phyloP scores from a whole-genome alignment of 2,888 invertebrate genomes.

The Himalopsyche kuldschensis region DNA sequence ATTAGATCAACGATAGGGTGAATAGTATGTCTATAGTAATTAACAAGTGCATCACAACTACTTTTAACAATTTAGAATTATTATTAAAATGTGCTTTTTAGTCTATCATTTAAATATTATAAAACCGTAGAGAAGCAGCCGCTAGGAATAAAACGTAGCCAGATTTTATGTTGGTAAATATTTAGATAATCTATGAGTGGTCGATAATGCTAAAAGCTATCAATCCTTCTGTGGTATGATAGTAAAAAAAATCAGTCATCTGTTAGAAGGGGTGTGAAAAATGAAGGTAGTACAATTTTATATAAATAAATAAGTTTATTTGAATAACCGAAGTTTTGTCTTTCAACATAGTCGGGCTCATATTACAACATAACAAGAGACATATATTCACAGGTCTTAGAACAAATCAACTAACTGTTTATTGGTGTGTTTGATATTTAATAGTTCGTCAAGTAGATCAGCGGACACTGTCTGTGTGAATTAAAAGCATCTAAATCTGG shows the following conservation, averaged over 20 bases:
- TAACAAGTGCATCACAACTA: no score
- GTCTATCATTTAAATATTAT: no score
- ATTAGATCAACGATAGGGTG: no score
- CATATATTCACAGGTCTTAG: neutral
- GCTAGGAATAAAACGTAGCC: no score
- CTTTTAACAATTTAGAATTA: no score
- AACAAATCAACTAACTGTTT: neutral
- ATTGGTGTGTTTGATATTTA: neutral
- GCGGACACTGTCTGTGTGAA: neutral
- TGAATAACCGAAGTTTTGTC: neutral
- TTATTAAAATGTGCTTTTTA: no score
- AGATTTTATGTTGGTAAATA: no score
- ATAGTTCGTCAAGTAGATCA: neutral
- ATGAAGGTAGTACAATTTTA: neutral
- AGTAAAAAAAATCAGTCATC: neutral
- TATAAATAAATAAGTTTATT: conserved; percentile 1
- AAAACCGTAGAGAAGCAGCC: no score
- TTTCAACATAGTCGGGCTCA: neutral
- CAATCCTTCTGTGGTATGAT: neutral
- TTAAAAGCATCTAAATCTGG: neutral
- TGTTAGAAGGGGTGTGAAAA: neutral
- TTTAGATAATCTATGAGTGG: no score
- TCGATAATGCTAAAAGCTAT: neutral
- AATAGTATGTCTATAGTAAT: no score
- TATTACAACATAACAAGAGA: neutral